A percentile compares a stretch with the other conserved stretches of the same genome.
These are phyloP conservation scores for Eulacestoma nigropectus DNA, from an alignment of 2,113 vertebrate genomes.

Conservation along the genomic window DNA sequence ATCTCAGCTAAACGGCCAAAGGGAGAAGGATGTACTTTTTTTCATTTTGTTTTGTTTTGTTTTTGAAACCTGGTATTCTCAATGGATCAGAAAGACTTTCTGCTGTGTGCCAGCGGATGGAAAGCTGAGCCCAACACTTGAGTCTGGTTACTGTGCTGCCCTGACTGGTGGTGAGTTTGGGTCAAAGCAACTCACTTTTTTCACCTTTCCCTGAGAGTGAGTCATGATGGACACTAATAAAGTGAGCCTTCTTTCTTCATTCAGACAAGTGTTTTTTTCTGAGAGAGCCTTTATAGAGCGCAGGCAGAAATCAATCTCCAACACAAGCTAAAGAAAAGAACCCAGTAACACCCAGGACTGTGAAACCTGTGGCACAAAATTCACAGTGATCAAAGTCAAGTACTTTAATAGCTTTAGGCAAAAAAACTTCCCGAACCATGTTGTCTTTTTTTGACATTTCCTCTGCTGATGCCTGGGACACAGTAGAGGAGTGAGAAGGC, in stretches of 20 bases:
- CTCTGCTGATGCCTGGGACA: neutral
- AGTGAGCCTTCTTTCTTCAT: neutral
- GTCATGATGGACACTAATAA: neutral
- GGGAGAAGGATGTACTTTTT: neutral
- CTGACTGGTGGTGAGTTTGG: neutral
- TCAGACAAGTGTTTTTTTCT: neutral
- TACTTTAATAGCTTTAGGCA: neutral
- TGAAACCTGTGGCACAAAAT: neutral
- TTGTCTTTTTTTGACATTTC: neutral
- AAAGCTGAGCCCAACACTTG: neutral
- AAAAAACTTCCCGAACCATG: neutral
- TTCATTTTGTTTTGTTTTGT: neutral
- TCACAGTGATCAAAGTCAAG: neutral
- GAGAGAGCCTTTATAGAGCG: neutral
- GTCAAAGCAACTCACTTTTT: neutral
- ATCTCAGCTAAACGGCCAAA: slow-evolving; percentile 37
- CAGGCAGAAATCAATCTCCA: neutral
- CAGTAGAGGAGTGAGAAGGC: neutral
- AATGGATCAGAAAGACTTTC: neutral
- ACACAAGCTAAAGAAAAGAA: neutral
- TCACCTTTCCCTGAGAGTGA: neutral
- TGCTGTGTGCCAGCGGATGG: neutral
- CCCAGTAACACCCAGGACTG: neutral
- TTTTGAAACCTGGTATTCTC: neutral
- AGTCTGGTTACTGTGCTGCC: neutral